Base-by-base conservation (phyloP, 2,888 invertebrate species). In the Plagiodera versicolora region DNA sequence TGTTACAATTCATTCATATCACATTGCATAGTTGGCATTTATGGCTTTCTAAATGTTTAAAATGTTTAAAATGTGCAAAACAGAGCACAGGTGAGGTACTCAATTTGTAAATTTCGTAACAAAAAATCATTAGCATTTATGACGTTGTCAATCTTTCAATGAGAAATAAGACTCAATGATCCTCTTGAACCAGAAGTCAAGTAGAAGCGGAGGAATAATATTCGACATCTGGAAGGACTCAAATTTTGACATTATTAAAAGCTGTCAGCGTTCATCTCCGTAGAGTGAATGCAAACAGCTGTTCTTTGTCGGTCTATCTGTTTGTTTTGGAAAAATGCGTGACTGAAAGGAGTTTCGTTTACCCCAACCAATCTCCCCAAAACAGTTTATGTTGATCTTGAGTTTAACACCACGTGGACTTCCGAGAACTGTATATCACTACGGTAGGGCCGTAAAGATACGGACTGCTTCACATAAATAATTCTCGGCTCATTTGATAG, bases 381-480 rank as follows among this genome's bases (percentile, higher is more conserved):
- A 74, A 71, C 70, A 70, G 71, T 75, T 73, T 75, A 76, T 75
- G 77, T 76, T 75, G 76, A 77, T 77, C 74, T 75, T 69, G 67
- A 69, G 68, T 75, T 75, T 74, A 76, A 77, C 77, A 77, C 77
- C 76, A 77, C 74, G 74, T 75, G 75, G 75, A 77, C 75, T 78
- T 77, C 77, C 76, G 71, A 74, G 77, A 77, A 77, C 71, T 69
- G 74, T 77, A 75, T 73, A 75, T 77, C 74, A 76, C 72, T 63
- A 63, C 68, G 39, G 65, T 69, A 63, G 20, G 70, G 71, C 75
- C 74, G 73, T 78, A 77, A 78, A 77, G 75, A 75, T 75, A 76
- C 76, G 75, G 76, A 74, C 75, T 74, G 75, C 73, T 73, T 68
- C 73, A 74, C 75, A 75, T 78, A 78, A 78, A 78, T 78, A 76